Conservation (phyloP, 2,113 vertebrate species). For the Anarhynchus alexandrinus region DNA sequence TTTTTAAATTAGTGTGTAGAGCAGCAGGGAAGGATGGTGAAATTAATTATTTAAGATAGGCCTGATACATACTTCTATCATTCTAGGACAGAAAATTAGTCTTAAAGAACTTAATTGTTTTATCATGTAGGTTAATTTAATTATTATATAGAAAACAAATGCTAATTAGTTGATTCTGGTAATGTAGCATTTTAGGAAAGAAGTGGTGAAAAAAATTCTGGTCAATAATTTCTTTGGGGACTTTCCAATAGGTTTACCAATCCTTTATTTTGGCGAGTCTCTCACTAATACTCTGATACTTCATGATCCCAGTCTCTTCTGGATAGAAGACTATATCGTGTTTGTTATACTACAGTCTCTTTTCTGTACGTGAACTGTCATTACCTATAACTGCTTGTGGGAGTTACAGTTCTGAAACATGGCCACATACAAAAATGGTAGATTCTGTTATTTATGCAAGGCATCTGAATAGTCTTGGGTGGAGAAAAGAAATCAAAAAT, state of each 20-base stretch:
- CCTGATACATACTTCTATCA: neutral
- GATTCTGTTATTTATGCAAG: neutral
- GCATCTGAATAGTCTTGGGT: neutral
- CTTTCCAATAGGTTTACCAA: neutral
- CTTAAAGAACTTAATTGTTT: neutral
- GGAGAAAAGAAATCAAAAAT: fast-evolving
- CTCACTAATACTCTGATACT: neutral
- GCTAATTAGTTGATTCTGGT: neutral
- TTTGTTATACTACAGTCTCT: neutral
- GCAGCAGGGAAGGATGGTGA: neutral
- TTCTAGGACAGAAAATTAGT: neutral
- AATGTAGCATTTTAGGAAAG: neutral
- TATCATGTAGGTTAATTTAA: neutral
- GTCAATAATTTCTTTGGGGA: neutral
- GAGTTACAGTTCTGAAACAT: neutral
- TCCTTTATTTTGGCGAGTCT: neutral
- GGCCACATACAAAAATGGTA: neutral
- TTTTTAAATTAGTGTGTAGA: neutral
- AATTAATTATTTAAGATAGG: conserved; percentile 30
- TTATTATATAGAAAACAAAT: neutral
- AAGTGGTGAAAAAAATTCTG: neutral
- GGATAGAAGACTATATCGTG: neutral
- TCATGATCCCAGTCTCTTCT: neutral
- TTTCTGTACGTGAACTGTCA: neutral
- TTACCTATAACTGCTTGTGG: neutral